A percentile compares a stretch with the other conserved stretches of the same genome.
Conservation (phyloP, 1,140 invertebrate genomes). For the Whitmania pigra region DNA sequence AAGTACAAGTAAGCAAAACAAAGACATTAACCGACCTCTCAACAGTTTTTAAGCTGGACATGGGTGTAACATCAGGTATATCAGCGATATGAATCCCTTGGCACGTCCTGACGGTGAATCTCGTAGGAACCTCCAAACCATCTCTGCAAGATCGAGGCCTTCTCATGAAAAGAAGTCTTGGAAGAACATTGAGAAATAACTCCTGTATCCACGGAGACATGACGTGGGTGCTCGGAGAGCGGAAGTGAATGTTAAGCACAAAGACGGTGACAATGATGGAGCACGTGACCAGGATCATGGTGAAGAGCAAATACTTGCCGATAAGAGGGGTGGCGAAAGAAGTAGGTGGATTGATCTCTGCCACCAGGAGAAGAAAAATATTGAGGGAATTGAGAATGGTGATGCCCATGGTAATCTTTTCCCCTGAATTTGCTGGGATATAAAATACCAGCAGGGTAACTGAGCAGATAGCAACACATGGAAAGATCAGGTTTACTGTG, state of each 20-base stretch:
- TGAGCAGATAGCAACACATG: slow-evolving; percentile 43
- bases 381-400: slow-evolving; percentile 42
- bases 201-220: slow-evolving; percentile 41
- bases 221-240: slow-evolving; percentile 39
- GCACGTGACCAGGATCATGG: slow-evolving; percentile 42
- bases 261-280: slow-evolving; percentile 42
- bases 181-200: slow-evolving; percentile 41
- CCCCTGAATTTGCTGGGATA: slow-evolving; percentile 41
- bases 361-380: slow-evolving; percentile 42
- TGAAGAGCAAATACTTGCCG: slow-evolving; percentile 43
- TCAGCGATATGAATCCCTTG: too few relatives aligned
- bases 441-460: slow-evolving; percentile 45
- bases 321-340: slow-evolving; percentile 41
- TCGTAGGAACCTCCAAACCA: background rate
- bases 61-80: too few relatives aligned
- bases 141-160: slow-evolving; percentile 28
- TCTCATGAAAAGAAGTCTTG: slow-evolving; percentile 39
- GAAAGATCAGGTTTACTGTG: slow-evolving; percentile 43
- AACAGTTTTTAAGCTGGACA: too few relatives aligned
- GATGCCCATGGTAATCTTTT: slow-evolving; percentile 42
- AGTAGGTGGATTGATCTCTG: slow-evolving; percentile 43
- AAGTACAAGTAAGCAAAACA: too few relatives aligned
- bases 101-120: too few relatives aligned
- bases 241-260: slow-evolving; percentile 40
- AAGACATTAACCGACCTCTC: too few relatives aligned